Evolutionary conservation across 2,888 invertebrate genomes (phyloP), one percentile per base, ranked within the genome.

Genomic region (Drosophila affinis): DNA sequence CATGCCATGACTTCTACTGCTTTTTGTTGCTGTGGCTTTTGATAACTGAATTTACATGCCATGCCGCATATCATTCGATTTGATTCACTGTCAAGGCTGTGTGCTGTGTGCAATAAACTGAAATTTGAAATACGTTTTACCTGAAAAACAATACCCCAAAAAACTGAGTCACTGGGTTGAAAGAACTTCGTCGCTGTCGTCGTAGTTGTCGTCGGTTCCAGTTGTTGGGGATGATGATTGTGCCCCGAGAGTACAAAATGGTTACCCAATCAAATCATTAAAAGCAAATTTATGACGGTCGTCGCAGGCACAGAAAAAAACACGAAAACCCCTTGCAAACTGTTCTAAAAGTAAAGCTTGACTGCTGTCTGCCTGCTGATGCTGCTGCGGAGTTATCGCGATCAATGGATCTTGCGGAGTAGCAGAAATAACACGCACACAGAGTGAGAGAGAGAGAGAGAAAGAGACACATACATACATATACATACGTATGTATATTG

Each of bases 131-230:
- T 85, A 77, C 77, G 83, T 83, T 87, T 84, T 78, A 86, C 78
- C 84, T 81, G 81, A 53, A 56, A 34, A 53, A 52, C 55, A 57
- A 44, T 64, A 32, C 32, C 54, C 21, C 21, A 21, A 21, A 9
- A 14, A 49, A 49, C 60, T 87, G 85, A 83, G 71, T 87, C 87
- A 87, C 70, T 64, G 75, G 75, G 87, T 83, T 83, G 87, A 83
- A 83, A 63, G 85, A 87, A 83, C 83, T 78, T 62, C 52, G 47
- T 39, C 39, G 18, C 2, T 18, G 39, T 39, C 34, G 39, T 39
- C 2, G 34, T 5, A 2, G 34, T 10, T 4, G 34, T 34, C 34
- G 34, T 12, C 34, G 39, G 39, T 39, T 39, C 39, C 54, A 72
- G 62, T 67, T 48, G 54, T 51, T 60, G 71, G 65, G 67, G 67